phyloP scores from a whole-genome alignment of 2,888 invertebrate species.

The Chydorus sphaericus region DNA sequence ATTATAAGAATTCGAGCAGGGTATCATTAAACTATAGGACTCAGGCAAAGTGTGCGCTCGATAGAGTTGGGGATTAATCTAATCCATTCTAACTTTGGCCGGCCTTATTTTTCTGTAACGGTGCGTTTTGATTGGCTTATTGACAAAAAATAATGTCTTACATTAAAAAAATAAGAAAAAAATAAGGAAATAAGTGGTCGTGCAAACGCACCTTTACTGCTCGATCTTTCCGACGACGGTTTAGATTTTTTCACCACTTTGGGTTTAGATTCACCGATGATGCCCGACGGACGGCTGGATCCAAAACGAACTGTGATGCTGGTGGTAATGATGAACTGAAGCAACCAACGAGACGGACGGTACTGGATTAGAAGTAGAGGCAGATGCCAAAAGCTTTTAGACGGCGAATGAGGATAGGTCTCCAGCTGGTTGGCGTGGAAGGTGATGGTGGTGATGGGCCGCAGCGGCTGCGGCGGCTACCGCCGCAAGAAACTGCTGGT shows the following conservation, averaged over 20 bases:
- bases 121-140: too few species aligned
- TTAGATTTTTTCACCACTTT: constrained; percentile 96
- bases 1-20: too few species aligned
- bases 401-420: not conserved
- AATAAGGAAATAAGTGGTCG: too few species aligned
- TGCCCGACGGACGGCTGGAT: constrained; percentile 55
- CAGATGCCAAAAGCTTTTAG: too few species aligned
- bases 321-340: not conserved
- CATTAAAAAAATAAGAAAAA: too few species aligned
- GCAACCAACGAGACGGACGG: not conserved
- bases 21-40: too few species aligned
- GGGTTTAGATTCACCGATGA: constrained; percentile 90
- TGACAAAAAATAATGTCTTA: too few species aligned
- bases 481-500: not conserved
- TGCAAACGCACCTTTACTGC: constrained; percentile 94
- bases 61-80: too few species aligned
- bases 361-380: not conserved
- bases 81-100: too few species aligned
- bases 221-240: constrained; percentile 95
- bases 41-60: too few species aligned
- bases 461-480: not conserved
- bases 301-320: not conserved
- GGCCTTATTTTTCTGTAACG: too few species aligned
- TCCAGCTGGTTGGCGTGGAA: too few species aligned
- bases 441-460: not conserved